Percentiles rank a stretch among this genome's conserved stretches.
Conservation (phyloP, 2,797 vertebrate species). For the Gallirallus australis region DNA sequence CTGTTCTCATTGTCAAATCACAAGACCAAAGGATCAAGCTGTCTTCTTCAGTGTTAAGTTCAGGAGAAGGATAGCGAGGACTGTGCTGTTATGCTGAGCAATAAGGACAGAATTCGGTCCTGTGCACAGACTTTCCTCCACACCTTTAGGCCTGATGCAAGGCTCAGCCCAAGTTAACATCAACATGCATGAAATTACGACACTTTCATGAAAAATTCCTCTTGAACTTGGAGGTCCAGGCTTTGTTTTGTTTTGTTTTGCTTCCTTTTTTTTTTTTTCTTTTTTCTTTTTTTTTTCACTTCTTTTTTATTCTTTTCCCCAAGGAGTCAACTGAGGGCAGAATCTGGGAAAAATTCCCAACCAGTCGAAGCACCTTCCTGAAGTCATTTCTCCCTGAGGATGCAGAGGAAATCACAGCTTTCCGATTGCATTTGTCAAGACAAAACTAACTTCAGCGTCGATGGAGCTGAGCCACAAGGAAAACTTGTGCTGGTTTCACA, state of each 20-base stretch:
- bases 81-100: background rate
- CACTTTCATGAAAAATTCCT: background rate
- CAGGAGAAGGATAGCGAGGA: background rate
- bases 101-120: background rate
- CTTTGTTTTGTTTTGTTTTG: too few species aligned
- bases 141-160: background rate
- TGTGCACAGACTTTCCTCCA: background rate
- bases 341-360: constrained; percentile 38
- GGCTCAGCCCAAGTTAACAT: background rate
- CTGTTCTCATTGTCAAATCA: background rate
- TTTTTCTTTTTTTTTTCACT: background rate
- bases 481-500: background rate
- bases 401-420: background rate
- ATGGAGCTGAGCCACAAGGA: background rate
- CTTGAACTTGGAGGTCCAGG: background rate
- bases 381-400: background rate
- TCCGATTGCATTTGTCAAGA: background rate
- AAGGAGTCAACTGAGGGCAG: background rate
- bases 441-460: background rate
- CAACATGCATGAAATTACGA: background rate
- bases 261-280: background rate
- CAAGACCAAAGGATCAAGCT: background rate
- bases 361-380: background rate
- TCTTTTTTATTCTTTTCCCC: background rate
- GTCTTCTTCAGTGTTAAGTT: background rate